phyloP scores from a whole-genome alignment of 92 coral and sea anemone species.

The Paramuricea clavata region DNA sequence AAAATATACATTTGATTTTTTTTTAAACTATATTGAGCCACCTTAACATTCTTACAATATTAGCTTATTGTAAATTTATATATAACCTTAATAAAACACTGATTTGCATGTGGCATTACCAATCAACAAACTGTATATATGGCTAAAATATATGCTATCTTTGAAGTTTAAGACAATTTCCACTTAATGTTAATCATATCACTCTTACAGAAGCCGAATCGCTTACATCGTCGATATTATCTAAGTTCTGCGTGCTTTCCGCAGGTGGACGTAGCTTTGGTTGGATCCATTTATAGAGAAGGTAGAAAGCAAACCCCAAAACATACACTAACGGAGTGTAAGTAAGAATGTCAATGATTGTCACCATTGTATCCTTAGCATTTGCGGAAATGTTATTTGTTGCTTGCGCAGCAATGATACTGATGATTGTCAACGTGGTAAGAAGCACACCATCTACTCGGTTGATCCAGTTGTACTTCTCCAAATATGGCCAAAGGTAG shows the following conservation, averaged over 20 bases:
- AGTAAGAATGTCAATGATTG: constrained; percentile 68
- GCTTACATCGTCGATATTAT: neutral
- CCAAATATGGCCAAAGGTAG: constrained; percentile 46
- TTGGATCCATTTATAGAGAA: neutral
- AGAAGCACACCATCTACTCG: constrained; percentile 79
- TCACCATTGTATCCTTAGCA: constrained; percentile 44
- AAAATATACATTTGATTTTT: too few relatives aligned
- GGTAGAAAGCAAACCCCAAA: constrained; percentile 43
- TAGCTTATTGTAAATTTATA: too few relatives aligned
- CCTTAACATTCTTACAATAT: too few relatives aligned
- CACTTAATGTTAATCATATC: neutral
- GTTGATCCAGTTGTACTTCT: constrained; percentile 82
- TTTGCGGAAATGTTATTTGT: constrained; percentile 35
- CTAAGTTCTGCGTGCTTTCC: neutral
- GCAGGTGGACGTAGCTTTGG: neutral
- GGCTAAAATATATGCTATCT: too few relatives aligned
- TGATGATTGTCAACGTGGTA: constrained; percentile 76
- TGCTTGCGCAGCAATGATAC: constrained; percentile 39
- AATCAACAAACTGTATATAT: too few relatives aligned
- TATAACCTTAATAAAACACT: too few relatives aligned
- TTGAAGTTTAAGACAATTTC: neutral
- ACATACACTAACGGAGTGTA: constrained; percentile 85
- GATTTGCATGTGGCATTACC: too few relatives aligned
- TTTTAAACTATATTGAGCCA: too few relatives aligned
- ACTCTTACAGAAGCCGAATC: neutral